phyloP scores from a whole-genome alignment of 2,888 invertebrate genomes.

The Acanthopleura granulata region DNA sequence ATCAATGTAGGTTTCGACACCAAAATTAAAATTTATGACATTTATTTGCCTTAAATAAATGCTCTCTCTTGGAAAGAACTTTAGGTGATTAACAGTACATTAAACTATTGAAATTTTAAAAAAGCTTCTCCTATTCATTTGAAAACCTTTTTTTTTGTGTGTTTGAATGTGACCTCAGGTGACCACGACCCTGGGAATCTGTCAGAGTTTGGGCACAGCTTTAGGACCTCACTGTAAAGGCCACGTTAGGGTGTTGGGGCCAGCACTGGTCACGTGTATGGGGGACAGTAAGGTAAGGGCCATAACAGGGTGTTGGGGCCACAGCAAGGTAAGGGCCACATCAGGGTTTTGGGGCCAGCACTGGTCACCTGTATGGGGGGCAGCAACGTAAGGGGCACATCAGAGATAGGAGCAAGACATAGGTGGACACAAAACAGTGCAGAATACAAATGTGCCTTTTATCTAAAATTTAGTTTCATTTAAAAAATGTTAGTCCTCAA shows the following conservation, averaged over 20 bases:
- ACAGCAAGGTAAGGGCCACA: constrained; percentile 73
- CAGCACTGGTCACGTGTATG: constrained; percentile 80
- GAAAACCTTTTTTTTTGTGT: not conserved
- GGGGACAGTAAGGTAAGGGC: constrained; percentile 72
- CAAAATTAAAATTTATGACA: no score
- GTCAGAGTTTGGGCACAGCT: constrained; percentile 83
- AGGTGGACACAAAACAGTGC: no score
- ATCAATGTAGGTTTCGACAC: no score
- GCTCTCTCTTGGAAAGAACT: no score
- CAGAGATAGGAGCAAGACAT: constrained; percentile 70
- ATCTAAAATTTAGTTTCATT: no score
- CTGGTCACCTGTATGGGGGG: constrained; percentile 79
- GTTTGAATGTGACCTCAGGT: constrained; percentile 72
- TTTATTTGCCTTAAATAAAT: no score
- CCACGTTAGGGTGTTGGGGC: constrained; percentile 85
- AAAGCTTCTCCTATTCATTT: no score
- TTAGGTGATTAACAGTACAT: no score
- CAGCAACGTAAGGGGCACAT: constrained; percentile 75
- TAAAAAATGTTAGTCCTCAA: no score
- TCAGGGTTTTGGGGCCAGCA: constrained; percentile 81
- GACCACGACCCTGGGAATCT: constrained; percentile 85
- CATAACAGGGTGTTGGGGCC: constrained; percentile 88
- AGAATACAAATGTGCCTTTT: no score
- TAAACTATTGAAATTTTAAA: no score
- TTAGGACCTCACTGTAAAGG: constrained; percentile 85